Conservation (phyloP, 2,888 invertebrate species). For the Scaptomyza caliginosa region DNA sequence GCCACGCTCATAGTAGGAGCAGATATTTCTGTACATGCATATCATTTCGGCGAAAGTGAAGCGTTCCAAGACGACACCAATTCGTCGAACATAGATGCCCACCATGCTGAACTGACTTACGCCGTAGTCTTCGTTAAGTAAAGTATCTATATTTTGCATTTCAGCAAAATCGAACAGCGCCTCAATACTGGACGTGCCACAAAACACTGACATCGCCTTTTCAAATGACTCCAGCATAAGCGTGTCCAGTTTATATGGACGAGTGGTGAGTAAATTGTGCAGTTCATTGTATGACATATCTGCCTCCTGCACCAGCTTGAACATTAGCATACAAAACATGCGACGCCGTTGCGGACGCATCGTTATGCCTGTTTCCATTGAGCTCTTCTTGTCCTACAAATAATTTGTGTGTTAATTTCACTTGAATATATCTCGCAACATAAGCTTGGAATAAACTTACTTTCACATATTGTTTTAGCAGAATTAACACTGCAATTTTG, state of each 20-base stretch:
- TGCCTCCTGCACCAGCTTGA: constrained; percentile 91
- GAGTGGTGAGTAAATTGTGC: constrained; percentile 86
- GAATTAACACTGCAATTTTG: constrained; percentile 90
- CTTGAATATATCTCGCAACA: neutral
- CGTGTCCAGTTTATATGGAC: constrained; percentile 78
- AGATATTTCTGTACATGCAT: constrained; percentile 89
- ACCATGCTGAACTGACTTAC: constrained; percentile 84
- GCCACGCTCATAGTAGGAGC: constrained; percentile 87
- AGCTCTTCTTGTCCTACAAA: constrained; percentile 77
- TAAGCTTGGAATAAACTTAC: constrained; percentile 80
- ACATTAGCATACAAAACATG: constrained; percentile 91
- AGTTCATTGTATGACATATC: constrained; percentile 90
- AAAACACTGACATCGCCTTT: constrained; percentile 85
- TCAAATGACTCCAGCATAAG: constrained; percentile 85
- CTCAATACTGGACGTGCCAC: constrained; percentile 85
- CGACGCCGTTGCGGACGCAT: constrained; percentile 87
- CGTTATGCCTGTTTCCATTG: constrained; percentile 73
- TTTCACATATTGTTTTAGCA: constrained; percentile 90
- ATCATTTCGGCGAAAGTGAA: constrained; percentile 93
- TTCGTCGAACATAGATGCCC: constrained; percentile 92
- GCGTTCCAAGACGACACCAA: constrained; percentile 92
- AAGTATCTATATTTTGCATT: constrained; percentile 86
- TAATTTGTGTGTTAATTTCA: neutral
- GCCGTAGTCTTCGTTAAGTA: constrained; percentile 85
- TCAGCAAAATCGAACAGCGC: constrained; percentile 88